Evolutionary conservation across 2,888 invertebrate species (phyloP), one percentile per base, ranked within the genome.

Genomic region (Mythimna ferrago): DNA sequence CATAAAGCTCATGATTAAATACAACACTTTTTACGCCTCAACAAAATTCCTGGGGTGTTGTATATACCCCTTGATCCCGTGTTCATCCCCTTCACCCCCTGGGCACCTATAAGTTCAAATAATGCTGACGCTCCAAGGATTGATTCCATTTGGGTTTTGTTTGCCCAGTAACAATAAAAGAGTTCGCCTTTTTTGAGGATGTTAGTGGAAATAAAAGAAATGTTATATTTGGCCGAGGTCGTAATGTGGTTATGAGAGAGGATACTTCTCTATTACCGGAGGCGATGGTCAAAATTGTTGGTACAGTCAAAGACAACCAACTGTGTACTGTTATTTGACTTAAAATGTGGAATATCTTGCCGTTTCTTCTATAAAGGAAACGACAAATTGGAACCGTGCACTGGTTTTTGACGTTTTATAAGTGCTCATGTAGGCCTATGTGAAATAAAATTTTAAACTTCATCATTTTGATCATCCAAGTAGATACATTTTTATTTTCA

Each of bases 131-230:
- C 65, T n/a, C 65, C 70, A 62, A 71, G 73, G 70, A 82, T 82
- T 81, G 80, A 82, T 82, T 82, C 70, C 70, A 81, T 73, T 80
- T 78, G 66, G 72, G 78, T 58, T 73, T 80, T 81, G 80, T 81
- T 82, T 81, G 74, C 74, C 58, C 51, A 60, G 68, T 57, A 26
- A 81, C 60, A 81, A 80, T 68, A 80, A 80, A 81, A 74, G 60
- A 60, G 73, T 65, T 65, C 48, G 62, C 44, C 44, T 68, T 65
- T 80, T 71, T 68, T 32, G 58, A 61, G 57, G 56, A 74, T 68
- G 63, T 76, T 63, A n/a, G 64, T 57, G 61, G 35, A 66, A 71
- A 54, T 63, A 48, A 71, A 69, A 66, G 9, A 66, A 71, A 76
- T 61, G 71, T 76, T 81, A 73, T 68, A 66, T 74, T 75, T 70